Base-by-base conservation (phyloP, 2,888 invertebrate species). In the Bombylius discolor region DNA sequence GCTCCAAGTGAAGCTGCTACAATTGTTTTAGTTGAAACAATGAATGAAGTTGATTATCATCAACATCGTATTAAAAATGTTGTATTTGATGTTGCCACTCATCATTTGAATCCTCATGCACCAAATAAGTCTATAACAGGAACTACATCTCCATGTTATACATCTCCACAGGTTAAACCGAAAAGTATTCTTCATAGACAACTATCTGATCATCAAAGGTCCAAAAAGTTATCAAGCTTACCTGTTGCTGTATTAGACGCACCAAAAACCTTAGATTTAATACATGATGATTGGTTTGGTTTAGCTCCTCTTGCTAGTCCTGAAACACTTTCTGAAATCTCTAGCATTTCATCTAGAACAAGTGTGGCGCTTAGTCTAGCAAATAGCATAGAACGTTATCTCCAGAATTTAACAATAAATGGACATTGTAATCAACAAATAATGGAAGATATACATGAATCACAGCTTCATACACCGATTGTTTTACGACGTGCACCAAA, bases 231-330 rank as follows among this genome's bases (percentile, higher is more conserved):
- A 1, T 64, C 62, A 34, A 62, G 66, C 4, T 55, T 71, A 55
- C 68, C 67, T 4, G 47, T 67, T 60, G 49, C 66, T 46, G 68
- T 68, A 8, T 59, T 68, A 14, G 67, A 67, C 60, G 61, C 62
- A 39, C 58, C 62, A 51, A 62, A 66, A 42, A 74, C 73, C 60
- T 69, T 78, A 4, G 80, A 81, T 62, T 66, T 81, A 34, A 74
- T 80, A 48, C 79, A 80, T 62, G 82, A 83, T 62, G 82, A 82
- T 63, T 83, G 83, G 82, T 77, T 81, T 60, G 82, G 84, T 0
- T 72, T 82, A 58, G 90, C 89, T 0, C 89, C 90, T 0, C 68
- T 90, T 32, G 90, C 90, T 11, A 87, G 88, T 53, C 89, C 89
- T 0, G 89, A 90, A 69, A 87, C 87, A 1, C 71, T 90, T 13